Percentiles rank a stretch among this genome's conserved stretches.
Evolutionary conservation across 2,113 vertebrate genomes (phyloP).

Genomic region (Ardeotis arabs): DNA sequence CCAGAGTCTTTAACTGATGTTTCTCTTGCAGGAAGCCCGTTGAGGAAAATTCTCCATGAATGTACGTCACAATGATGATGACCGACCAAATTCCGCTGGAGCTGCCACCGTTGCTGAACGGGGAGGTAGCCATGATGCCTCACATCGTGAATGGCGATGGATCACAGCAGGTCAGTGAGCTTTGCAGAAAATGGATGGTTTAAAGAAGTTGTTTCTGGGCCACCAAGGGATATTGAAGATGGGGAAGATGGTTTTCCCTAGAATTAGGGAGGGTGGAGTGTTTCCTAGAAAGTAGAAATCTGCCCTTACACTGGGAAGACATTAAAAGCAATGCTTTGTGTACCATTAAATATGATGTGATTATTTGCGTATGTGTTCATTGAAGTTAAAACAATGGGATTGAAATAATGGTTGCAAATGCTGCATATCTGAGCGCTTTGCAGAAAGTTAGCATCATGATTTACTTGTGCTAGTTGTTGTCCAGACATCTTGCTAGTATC

Average conservation of each 20-base stretch:
- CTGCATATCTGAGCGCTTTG: not conserved
- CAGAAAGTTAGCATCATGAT: not conserved
- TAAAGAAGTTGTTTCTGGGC: accelerated
- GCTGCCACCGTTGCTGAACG: constrained; percentile 93
- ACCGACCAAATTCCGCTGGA: constrained; percentile 99
- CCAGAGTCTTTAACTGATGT: not conserved
- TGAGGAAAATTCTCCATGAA: constrained; percentile 98
- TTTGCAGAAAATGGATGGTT: accelerated
- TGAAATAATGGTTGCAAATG: not conserved
- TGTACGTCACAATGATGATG: constrained; percentile 99
- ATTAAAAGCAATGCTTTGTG: not conserved
- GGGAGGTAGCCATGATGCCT: constrained; percentile 94
- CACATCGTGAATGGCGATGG: constrained; percentile 96
- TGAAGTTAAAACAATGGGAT: not conserved
- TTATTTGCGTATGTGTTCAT: not conserved
- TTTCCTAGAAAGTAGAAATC: not conserved
- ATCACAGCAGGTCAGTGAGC: constrained; percentile 88
- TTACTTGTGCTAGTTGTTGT: not conserved
- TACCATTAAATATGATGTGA: not conserved
- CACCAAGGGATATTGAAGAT: not conserved
- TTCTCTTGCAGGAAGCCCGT: constrained; percentile 84
- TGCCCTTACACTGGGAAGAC: not conserved
- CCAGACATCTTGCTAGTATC: not conserved
- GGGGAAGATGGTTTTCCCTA: not conserved
- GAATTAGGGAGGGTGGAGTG: not conserved